phyloP scores from a whole-genome alignment of 2,113 vertebrate genomes.

The Seriola rivoliana region DNA sequence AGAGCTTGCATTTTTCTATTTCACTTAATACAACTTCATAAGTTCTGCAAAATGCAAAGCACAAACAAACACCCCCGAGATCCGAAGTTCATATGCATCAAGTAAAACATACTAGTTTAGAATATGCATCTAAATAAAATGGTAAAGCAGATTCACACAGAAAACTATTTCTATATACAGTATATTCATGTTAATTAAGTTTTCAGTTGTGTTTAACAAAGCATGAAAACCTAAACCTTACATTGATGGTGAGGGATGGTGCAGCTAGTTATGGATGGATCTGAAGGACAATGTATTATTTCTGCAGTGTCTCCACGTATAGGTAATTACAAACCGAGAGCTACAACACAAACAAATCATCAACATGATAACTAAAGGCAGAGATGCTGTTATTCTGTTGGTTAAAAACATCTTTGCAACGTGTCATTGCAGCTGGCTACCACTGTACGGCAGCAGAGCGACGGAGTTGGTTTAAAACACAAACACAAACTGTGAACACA shows the following conservation, averaged over 20 bases:
- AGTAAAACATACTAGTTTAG: too few relatives aligned
- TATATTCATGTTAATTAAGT: not conserved
- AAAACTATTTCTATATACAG: not conserved
- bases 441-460: slow-evolving; percentile 46
- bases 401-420: not conserved
- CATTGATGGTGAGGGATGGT: too few relatives aligned
- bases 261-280: too few relatives aligned
- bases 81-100: not conserved
- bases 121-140: not conserved
- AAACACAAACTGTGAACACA: not conserved
- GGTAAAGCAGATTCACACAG: not conserved
- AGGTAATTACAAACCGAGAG: too few relatives aligned
- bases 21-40: too few relatives aligned
- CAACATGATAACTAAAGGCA: not conserved
- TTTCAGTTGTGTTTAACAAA: not conserved
- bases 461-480: not conserved
- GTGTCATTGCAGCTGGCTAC: slow-evolving; percentile 1
- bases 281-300: too few relatives aligned
- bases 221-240: not conserved
- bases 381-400: not conserved
- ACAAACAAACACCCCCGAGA: not conserved
- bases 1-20: too few relatives aligned
- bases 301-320: too few relatives aligned
- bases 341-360: not conserved
- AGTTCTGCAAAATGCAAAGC: too few relatives aligned